These are phyloP conservation scores for Ischnura elegans DNA, from an alignment of 2,888 invertebrate genomes.

Conservation along the genomic window DNA sequence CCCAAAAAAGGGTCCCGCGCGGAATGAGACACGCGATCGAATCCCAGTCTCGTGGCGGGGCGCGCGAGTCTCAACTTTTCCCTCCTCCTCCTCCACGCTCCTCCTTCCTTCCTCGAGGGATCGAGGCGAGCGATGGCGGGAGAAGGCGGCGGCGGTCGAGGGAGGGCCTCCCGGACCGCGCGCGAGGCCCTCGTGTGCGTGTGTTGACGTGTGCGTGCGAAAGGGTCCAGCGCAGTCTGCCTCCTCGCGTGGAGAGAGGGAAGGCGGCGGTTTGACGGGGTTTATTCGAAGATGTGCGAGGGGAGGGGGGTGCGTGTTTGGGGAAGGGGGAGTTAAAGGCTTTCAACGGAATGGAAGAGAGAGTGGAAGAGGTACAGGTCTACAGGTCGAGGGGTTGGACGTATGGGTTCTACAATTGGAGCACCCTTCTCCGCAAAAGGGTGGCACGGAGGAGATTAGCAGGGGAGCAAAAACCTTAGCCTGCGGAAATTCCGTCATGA, in stretches of 20 bases:
- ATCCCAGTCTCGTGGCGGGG: slow-evolving; percentile 5
- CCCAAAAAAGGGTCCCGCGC: background rate
- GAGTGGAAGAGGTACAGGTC: background rate
- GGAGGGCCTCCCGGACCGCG: background rate
- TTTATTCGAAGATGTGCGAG: background rate
- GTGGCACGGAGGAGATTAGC: background rate
- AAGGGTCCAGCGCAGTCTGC: no score
- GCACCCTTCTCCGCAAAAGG: background rate
- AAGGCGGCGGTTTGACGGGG: background rate
- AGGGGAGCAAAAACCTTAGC: background rate
- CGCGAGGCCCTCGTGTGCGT: background rate
- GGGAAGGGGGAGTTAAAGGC: background rate
- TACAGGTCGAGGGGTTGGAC: background rate
- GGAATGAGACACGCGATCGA: background rate
- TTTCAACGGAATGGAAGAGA: background rate
- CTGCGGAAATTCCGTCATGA: no score
- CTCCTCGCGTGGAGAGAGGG: background rate
- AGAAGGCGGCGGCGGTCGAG: no score
- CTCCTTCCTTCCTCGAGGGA: background rate
- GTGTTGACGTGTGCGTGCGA: background rate
- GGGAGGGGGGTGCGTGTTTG: background rate
- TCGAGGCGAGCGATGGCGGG: background rate
- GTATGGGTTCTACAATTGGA: background rate
- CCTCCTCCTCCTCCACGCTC: background rate
- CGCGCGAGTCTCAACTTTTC: background rate